Conservation (phyloP, 2,113 vertebrate species). For the Neogale vison region DNA sequence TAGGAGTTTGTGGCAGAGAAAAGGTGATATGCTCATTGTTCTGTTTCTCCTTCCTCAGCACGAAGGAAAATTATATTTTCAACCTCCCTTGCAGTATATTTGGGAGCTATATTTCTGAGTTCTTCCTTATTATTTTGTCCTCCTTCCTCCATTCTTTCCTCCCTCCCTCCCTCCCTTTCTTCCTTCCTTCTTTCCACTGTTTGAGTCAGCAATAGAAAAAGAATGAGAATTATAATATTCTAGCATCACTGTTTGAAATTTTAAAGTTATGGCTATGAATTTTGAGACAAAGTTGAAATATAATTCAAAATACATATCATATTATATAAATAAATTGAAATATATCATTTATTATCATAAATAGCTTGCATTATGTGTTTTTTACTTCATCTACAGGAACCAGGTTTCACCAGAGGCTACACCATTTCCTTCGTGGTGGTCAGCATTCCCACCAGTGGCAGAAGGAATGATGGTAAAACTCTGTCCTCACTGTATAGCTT, state of each 20-base stretch:
- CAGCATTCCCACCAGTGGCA: background rate
- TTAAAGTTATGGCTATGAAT: background rate
- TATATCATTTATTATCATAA: background rate
- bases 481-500: background rate
- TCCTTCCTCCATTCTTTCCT: no score
- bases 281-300: slow-evolving; percentile 24
- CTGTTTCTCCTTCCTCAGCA: background rate
- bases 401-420: background rate
- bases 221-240: background rate
- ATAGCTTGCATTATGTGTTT: background rate
- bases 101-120: background rate
- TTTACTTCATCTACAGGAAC: background rate
- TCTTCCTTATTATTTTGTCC: background rate
- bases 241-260: background rate
- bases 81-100: background rate
- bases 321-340: background rate
- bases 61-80: background rate
- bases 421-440: background rate
- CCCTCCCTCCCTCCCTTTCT: no score
- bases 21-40: background rate
- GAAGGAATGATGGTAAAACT: background rate
- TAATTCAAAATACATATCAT: background rate
- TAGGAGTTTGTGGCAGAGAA: background rate
- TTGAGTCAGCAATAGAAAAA: background rate
- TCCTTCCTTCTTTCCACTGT: background rate